Conservation (phyloP, 1,140 invertebrate species). For the Muscidifurax raptorellus region DNA sequence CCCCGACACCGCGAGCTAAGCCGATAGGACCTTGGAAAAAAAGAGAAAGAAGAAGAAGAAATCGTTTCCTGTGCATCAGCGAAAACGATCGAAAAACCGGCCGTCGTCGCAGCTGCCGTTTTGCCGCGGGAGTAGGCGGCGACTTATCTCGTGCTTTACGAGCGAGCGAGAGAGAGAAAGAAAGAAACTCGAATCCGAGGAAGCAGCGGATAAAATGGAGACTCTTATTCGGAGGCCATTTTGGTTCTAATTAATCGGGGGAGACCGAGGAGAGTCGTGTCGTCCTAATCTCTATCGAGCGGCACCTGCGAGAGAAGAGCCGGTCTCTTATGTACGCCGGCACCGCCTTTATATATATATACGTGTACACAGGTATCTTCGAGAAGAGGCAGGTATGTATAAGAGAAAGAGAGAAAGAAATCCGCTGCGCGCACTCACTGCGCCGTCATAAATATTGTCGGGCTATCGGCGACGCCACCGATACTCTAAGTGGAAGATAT, state of each 20-base stretch:
- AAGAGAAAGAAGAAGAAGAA: neutral
- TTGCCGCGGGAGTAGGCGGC: neutral
- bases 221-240: neutral
- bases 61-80: slow-evolving; percentile 3
- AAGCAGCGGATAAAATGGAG: neutral
- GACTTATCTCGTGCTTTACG: neutral
- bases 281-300: neutral
- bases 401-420: neutral
- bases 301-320: neutral
- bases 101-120: neutral
- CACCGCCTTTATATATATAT: neutral
- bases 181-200: neutral
- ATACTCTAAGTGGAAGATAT: slow-evolving; percentile 1
- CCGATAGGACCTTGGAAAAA: neutral
- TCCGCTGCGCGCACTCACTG: neutral
- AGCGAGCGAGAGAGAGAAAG: neutral
- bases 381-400: too few species aligned
- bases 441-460: neutral
- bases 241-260: neutral
- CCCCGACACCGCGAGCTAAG: neutral
- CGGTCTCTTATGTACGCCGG: neutral
- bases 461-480: neutral
- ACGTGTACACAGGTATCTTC: neutral
- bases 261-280: neutral
- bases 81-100: neutral